Evolutionary conservation across 2,888 invertebrate species (phyloP).

Genomic region (Sinohyriopsis cumingii): DNA sequence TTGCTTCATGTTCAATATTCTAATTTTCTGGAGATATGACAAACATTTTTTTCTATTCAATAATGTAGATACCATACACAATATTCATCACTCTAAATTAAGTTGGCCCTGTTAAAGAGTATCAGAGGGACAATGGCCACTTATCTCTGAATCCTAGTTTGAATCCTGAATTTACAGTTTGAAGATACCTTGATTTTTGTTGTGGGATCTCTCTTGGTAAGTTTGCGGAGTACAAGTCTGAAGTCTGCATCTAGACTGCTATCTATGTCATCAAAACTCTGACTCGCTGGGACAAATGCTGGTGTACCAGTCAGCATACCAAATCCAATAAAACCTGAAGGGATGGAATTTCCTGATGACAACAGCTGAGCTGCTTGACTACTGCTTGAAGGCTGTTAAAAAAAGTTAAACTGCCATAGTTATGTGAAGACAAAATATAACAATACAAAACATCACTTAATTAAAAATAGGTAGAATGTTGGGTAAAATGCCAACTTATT

Average conservation of each 20-base stretch:
- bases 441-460: neutral
- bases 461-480: neutral
- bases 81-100: too few relatives aligned
- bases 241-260: constrained; percentile 80
- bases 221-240: constrained; percentile 86
- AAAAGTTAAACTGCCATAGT: neutral
- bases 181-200: constrained; percentile 85
- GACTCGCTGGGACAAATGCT: constrained; percentile 76
- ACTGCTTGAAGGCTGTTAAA: constrained; percentile 87
- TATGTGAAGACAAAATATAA: neutral
- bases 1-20: too few relatives aligned
- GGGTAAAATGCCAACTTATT: neutral
- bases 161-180: too few relatives aligned
- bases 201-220: constrained; percentile 90
- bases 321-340: constrained; percentile 80
- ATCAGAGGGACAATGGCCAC: too few relatives aligned
- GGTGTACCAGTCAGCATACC: constrained; percentile 77
- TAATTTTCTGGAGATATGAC: too few relatives aligned
- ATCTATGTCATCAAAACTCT: constrained; percentile 77
- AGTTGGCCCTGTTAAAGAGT: too few relatives aligned
- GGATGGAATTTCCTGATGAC: constrained; percentile 71
- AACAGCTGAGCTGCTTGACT: constrained; percentile 89
- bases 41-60: too few relatives aligned
- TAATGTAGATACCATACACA: too few relatives aligned
- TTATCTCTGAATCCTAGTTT: too few relatives aligned